A percentile compares a stretch with the other conserved stretches of the same genome.
phyloP scores from a whole-genome alignment of 2,113 vertebrate genomes.

The Manacus vitellinus region DNA sequence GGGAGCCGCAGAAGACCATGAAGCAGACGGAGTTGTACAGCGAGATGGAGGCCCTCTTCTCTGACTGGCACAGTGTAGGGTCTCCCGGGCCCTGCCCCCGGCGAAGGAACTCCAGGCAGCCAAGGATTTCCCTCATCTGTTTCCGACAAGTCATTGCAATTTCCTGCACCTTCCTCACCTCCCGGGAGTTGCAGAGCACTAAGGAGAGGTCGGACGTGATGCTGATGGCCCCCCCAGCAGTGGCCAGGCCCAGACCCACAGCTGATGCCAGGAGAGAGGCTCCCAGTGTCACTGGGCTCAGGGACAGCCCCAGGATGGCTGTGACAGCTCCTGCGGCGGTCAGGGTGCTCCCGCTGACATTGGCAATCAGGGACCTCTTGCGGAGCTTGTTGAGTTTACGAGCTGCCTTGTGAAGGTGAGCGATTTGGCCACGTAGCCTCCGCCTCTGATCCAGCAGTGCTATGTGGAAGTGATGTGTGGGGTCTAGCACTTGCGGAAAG shows the following conservation, averaged over 20 bases:
- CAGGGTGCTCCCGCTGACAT: slow-evolving; percentile 67
- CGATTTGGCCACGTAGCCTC: slow-evolving; percentile 61
- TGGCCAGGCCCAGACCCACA: slow-evolving; percentile 76
- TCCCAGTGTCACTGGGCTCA: slow-evolving; percentile 74
- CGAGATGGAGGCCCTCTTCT: slow-evolving; percentile 68
- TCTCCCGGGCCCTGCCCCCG: slow-evolving; percentile 62
- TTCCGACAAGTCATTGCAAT: slow-evolving; percentile 72
- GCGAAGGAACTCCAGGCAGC: slow-evolving; percentile 73
- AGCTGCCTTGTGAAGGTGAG: slow-evolving; percentile 67
- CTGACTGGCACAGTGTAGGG: slow-evolving; percentile 60
- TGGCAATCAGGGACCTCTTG: slow-evolving; percentile 64
- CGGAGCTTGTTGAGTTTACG: slow-evolving; percentile 64
- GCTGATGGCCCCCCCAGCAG: slow-evolving; percentile 71
- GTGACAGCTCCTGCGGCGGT: slow-evolving; percentile 59
- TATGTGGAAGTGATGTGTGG: slow-evolving; percentile 59
- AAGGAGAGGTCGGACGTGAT: slow-evolving; percentile 70
- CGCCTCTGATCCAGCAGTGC: slow-evolving; percentile 69
- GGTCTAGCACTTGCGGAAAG: neutral
- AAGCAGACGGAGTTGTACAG: slow-evolving; percentile 75
- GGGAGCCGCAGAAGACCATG: slow-evolving; percentile 72
- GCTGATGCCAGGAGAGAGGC: slow-evolving; percentile 73
- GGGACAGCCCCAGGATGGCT: slow-evolving; percentile 76
- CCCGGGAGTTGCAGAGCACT: slow-evolving; percentile 68
- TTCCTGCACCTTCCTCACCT: slow-evolving; percentile 75
- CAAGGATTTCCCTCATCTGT: slow-evolving; percentile 77